Percentiles rank a stretch among this genome's conserved stretches.
phyloP scores from a whole-genome alignment of 1,140 invertebrate genomes.

The Helicoverpa armigera region DNA sequence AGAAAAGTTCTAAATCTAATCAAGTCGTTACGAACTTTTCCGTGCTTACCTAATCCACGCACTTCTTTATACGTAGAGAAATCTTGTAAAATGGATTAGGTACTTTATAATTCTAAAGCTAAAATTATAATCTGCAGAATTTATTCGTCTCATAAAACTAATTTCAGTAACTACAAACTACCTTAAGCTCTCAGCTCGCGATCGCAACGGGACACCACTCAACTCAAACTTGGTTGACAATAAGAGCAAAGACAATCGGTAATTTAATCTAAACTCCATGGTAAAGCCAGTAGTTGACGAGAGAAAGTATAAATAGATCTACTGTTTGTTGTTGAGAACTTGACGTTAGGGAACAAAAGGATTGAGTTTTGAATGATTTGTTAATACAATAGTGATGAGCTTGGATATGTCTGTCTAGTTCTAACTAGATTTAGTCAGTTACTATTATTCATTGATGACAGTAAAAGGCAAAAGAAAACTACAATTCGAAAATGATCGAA shows the following conservation, averaged over 20 bases:
- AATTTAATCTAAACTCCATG: constrained; percentile 71
- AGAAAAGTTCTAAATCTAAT: neutral
- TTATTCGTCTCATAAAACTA: neutral
- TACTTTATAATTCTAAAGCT: too few species aligned
- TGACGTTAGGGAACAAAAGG: constrained; percentile 67
- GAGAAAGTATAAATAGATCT: constrained; percentile 28
- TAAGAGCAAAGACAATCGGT: constrained; percentile 66
- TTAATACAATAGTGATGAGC: too few species aligned
- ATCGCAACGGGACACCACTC: constrained; percentile 54
- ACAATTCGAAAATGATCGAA: too few species aligned
- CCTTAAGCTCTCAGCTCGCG: neutral
- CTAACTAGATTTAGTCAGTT: too few species aligned
- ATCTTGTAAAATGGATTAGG: too few species aligned
- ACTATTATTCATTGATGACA: too few species aligned
- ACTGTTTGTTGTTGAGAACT: constrained; percentile 12
- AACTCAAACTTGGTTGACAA: constrained; percentile 66
- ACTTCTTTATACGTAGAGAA: too few species aligned
- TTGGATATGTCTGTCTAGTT: too few species aligned
- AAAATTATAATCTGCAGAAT: too few species aligned
- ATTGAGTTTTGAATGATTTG: neutral
- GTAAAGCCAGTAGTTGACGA: constrained; percentile 65
- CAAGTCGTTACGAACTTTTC: too few species aligned
- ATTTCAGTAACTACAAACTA: constrained; percentile 27
- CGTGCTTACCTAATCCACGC: too few species aligned
- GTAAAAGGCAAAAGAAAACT: too few species aligned